Percentiles rank a stretch among this genome's conserved stretches.
These are phyloP conservation scores for Pantherophis guttatus DNA, from an alignment of 2,113 vertebrate genomes.

Conservation along the genomic window DNA sequence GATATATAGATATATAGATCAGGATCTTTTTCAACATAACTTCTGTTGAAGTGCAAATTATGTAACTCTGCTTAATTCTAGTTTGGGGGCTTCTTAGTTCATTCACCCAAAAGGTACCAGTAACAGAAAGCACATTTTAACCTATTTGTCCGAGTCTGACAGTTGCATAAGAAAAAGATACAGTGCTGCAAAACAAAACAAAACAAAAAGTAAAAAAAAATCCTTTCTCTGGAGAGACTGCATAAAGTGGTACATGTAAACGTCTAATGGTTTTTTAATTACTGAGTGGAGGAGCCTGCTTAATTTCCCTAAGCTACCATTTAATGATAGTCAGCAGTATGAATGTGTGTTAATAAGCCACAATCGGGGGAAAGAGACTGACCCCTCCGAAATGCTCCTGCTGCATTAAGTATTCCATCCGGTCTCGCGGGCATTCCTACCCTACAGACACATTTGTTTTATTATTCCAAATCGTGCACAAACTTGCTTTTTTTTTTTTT, in stretches of 20 bases:
- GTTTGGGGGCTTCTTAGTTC: neutral
- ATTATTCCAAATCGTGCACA: neutral
- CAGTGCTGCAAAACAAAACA: neutral
- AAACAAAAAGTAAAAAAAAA: neutral
- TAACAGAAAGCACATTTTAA: neutral
- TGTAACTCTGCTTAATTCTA: neutral
- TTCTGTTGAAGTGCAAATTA: neutral
- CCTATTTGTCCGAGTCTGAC: neutral
- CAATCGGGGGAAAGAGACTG: slow-evolving; percentile 54
- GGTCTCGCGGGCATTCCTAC: neutral
- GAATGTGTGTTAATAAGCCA: slow-evolving; percentile 36
- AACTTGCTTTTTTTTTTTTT: neutral
- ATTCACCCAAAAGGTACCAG: neutral
- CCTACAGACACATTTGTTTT: neutral
- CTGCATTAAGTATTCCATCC: slow-evolving; percentile 27
- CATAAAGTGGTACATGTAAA: neutral
- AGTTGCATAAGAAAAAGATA: neutral
- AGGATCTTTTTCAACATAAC: neutral
- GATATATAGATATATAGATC: too few species aligned
- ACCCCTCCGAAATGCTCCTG: neutral
- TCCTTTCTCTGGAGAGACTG: neutral
- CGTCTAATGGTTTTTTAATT: slow-evolving; percentile 2
- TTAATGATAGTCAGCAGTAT: slow-evolving; percentile 12
- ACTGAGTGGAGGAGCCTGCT: neutral
- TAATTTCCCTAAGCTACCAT: slow-evolving; percentile 18